Conservation (phyloP, 2,888 invertebrate genomes). For the Tetranychus piercei region DNA sequence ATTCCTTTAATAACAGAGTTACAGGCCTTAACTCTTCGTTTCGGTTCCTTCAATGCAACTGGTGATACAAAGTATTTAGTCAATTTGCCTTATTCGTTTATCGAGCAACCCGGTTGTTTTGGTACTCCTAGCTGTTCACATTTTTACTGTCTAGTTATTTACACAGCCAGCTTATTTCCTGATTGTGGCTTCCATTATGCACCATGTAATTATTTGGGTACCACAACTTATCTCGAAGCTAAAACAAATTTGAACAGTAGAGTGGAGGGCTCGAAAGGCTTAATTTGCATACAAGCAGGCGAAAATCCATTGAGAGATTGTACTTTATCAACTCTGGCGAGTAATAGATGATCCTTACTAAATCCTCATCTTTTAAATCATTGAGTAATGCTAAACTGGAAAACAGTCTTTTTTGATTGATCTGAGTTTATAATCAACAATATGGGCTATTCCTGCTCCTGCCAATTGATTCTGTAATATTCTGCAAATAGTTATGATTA, state of each 20-base stretch:
- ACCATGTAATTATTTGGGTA: background rate
- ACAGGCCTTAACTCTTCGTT: background rate
- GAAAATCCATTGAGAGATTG: background rate
- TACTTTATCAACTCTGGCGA: background rate
- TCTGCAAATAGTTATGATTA: no score
- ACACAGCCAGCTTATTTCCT: background rate
- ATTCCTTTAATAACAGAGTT: slow-evolving; percentile 1
- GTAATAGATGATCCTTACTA: no score
- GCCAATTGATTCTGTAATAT: no score
- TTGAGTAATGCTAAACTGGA: no score
- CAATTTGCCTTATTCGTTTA: background rate
- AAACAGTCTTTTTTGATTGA: no score
- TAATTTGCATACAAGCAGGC: background rate
- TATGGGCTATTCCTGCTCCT: no score
- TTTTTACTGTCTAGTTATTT: background rate
- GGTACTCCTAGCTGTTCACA: background rate
- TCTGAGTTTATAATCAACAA: no score
- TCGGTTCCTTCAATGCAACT: background rate
- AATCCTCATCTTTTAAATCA: no score
- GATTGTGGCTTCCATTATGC: background rate
- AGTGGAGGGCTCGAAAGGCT: background rate
- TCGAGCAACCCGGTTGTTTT: background rate
- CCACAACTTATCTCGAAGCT: background rate
- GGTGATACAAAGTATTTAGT: background rate
- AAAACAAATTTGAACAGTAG: background rate